Conservation (phyloP, 2,797 vertebrate species). For the Myotis planiceps region DNA sequence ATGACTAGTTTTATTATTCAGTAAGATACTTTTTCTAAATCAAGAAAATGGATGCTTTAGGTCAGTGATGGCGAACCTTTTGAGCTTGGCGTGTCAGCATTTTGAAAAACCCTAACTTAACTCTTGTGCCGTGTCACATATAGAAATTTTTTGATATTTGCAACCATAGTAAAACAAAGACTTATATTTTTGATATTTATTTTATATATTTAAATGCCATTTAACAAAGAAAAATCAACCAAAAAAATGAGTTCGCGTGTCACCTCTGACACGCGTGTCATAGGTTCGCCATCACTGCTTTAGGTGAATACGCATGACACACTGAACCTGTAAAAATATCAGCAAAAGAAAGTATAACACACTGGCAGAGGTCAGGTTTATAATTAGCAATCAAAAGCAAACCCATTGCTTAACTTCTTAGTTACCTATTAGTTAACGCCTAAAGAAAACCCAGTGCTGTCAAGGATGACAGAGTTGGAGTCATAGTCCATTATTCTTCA, state of each 20-base stretch:
- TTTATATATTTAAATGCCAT: no score
- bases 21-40: neutral
- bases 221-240: no score
- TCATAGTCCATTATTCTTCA: neutral
- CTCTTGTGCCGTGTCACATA: no score
- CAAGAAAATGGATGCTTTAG: neutral
- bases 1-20: neutral
- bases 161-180: no score
- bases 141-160: no score
- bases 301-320: neutral
- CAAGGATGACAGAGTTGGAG: neutral
- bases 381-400: neutral
- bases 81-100: no score
- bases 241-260: no score
- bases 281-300: neutral
- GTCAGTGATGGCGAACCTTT: neutral
- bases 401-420: neutral
- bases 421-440: neutral
- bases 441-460: neutral
- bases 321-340: neutral
- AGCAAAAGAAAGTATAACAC: neutral
- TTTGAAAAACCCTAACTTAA: no score
- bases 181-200: no score
- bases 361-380: neutral
- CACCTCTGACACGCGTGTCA: no score